Evolutionary conservation across 1,140 invertebrate genomes (phyloP).

Genomic region (Zophobas morio): DNA sequence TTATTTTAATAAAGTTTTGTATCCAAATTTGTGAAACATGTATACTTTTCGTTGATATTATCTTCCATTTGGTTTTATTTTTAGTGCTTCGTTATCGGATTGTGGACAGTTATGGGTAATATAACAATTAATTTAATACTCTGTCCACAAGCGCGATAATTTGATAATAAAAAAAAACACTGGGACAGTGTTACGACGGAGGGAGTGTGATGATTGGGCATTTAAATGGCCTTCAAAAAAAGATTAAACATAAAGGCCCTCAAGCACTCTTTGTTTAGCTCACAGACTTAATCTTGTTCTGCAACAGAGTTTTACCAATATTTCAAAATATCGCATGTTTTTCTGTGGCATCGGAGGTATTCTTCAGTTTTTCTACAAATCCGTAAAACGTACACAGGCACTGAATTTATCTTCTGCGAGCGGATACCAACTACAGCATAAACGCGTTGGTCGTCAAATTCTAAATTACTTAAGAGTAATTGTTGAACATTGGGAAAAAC

Average conservation of each 20-base stretch:
- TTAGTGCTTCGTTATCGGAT: no score
- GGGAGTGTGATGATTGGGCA: conserved; percentile 50
- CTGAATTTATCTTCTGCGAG: background rate
- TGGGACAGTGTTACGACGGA: conserved; percentile 49
- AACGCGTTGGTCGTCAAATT: conserved; percentile 49
- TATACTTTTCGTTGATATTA: no score
- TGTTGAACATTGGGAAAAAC: background rate
- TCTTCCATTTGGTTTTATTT: no score
- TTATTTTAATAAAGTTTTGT: no score
- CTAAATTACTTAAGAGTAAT: conserved; percentile 47
- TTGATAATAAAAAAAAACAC: conserved; percentile 49
- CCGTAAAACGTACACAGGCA: conserved; percentile 36
- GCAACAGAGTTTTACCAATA: conserved; percentile 50
- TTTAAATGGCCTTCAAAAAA: conserved; percentile 54
- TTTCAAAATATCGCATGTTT: conserved; percentile 51
- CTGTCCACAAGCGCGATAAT: background rate
- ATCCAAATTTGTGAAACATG: no score
- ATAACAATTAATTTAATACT: no score
- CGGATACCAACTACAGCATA: conserved; percentile 12
- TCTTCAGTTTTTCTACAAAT: conserved; percentile 47
- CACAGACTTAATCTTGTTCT: conserved; percentile 55
- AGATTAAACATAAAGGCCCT: conserved; percentile 56
- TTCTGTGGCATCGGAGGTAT: conserved; percentile 49
- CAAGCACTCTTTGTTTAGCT: conserved; percentile 54
- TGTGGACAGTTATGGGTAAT: no score